These are phyloP conservation scores for Chionis minor DNA, from an alignment of 2,113 vertebrate species.

Conservation along the genomic window DNA sequence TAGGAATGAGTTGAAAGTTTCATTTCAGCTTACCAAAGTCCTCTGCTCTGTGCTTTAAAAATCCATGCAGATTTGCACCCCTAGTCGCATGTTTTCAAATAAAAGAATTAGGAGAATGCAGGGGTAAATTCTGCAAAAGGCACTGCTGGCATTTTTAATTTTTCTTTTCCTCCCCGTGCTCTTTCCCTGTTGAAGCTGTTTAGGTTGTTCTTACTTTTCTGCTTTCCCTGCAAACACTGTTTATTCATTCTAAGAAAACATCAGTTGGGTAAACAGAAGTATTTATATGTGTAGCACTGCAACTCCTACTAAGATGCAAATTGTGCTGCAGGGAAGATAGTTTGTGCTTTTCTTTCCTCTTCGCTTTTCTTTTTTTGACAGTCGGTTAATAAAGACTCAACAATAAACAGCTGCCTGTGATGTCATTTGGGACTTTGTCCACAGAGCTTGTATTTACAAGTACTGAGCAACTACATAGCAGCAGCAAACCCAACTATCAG, in stretches of 20 bases:
- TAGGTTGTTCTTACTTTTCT: slow-evolving; percentile 10
- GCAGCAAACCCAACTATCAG: slow-evolving; percentile 60
- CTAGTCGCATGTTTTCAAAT: not conserved
- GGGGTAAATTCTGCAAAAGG: not conserved
- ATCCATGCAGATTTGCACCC: not conserved
- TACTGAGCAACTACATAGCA: slow-evolving; percentile 70
- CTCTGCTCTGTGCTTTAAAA: not conserved
- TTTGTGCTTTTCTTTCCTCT: slow-evolving; percentile 59
- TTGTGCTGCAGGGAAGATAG: slow-evolving; percentile 71
- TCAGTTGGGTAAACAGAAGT: slow-evolving; percentile 65
- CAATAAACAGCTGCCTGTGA: slow-evolving; percentile 86
- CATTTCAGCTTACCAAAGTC: not conserved
- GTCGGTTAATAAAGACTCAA: slow-evolving; percentile 84
- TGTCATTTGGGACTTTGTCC: slow-evolving; percentile 85
- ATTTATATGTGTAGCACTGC: slow-evolving; percentile 50
- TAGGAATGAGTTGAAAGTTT: not conserved
- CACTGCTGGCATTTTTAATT: not conserved
- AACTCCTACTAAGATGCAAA: slow-evolving; percentile 63
- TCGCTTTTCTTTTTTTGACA: slow-evolving; percentile 74
- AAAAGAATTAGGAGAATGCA: not conserved
- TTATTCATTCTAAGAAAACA: slow-evolving; percentile 52
- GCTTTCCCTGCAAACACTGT: slow-evolving; percentile 43
- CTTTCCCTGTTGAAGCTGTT: not conserved
- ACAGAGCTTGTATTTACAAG: slow-evolving; percentile 84
- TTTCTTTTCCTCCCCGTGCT: not conserved